Evolutionary conservation across 2,888 invertebrate species (phyloP).

Genomic region (Osedax fenrisi): DNA sequence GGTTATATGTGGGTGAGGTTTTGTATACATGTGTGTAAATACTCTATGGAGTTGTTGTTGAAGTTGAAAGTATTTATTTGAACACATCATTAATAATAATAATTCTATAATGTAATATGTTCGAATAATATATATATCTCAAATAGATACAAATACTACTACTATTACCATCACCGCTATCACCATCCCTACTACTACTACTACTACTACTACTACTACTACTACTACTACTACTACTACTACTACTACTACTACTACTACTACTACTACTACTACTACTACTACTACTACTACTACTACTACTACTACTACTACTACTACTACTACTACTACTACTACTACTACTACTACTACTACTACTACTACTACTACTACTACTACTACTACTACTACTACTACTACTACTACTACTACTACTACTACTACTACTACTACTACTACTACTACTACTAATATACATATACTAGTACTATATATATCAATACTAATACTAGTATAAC

Average conservation of each 20-base stretch:
- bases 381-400: slow-evolving; percentile 23
- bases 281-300: slow-evolving; percentile 8
- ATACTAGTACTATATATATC: no score
- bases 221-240: slow-evolving; percentile 20
- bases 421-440: slow-evolving; percentile 22
- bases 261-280: slow-evolving; percentile 25
- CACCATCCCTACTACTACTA: slow-evolving; percentile 15
- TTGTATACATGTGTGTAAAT: no score
- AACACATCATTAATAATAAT: no score
- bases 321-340: slow-evolving; percentile 25
- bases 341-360: slow-evolving; percentile 25
- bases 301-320: background rate
- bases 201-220: slow-evolving; percentile 19
- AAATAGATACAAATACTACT: slow-evolving; percentile 12
- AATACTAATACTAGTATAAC: no score
- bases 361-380: slow-evolving; percentile 25
- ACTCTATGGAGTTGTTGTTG: no score
- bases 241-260: slow-evolving; percentile 20
- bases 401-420: slow-evolving; percentile 25
- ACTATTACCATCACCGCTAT: slow-evolving; percentile 12
- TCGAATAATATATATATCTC: no score
- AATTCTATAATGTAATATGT: no score
- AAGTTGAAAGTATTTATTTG: no score
- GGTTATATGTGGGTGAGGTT: no score
- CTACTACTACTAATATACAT: no score